Conservation (phyloP, 2,888 invertebrate species). For the Eucera pruinosa region DNA sequence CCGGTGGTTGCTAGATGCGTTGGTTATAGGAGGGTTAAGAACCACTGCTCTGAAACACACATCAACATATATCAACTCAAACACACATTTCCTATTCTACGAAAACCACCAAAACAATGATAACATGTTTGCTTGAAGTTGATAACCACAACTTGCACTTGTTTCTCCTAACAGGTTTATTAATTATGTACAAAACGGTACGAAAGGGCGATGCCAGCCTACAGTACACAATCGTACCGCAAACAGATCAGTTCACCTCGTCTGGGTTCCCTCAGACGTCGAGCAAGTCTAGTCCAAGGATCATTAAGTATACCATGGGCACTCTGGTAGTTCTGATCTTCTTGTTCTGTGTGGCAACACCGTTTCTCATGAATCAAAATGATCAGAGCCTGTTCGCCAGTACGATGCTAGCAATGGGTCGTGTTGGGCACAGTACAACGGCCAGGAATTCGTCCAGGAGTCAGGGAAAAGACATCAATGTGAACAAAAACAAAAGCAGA, state of each 20-base stretch:
- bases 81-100: not conserved
- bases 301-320: slow-evolving; percentile 70
- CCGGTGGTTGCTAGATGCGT: too few relatives aligned
- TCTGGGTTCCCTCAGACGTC: slow-evolving; percentile 63
- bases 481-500: slow-evolving; percentile 77
- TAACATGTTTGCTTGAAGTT: too few relatives aligned
- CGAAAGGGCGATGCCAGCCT: slow-evolving; percentile 90
- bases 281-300: slow-evolving; percentile 57
- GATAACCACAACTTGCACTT: not conserved
- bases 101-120: not conserved
- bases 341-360: slow-evolving; percentile 67
- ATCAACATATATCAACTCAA: too few relatives aligned
- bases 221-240: slow-evolving; percentile 90
- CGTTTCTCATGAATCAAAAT: slow-evolving; percentile 72
- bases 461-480: slow-evolving; percentile 47
- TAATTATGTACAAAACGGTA: slow-evolving; percentile 90
- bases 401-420: slow-evolving; percentile 66
- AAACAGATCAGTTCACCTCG: slow-evolving; percentile 85
- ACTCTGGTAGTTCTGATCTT: slow-evolving; percentile 69
- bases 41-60: too few relatives aligned
- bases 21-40: too few relatives aligned
- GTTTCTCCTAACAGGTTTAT: slow-evolving; percentile 50
- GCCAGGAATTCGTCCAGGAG: slow-evolving; percentile 52
- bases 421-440: slow-evolving; percentile 42
- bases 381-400: slow-evolving; percentile 70